Base-by-base conservation (phyloP, 2,888 invertebrate genomes). In the Mythimna pallens region DNA sequence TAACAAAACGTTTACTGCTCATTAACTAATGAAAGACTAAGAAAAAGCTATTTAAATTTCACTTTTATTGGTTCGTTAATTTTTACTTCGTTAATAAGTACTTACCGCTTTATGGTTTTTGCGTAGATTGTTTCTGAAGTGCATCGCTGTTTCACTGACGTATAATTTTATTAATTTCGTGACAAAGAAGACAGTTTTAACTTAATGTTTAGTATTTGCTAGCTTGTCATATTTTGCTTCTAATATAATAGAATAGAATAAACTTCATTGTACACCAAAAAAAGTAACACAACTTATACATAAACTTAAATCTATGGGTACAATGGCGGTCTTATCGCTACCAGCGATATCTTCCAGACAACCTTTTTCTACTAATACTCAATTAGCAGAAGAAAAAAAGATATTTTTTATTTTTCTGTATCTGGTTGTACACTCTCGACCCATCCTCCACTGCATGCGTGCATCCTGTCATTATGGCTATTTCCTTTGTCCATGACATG, bases 1-100 rank as follows among this genome's bases (percentile, higher is more conserved):
- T 83, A 72, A 86, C 77, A 68, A 73, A 84, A 76, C 54, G 59
- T 86, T 85, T 81, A 84, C 76, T 71, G 76, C 73, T 85, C 79
- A 81, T 86, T 84, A 76, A 83, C 57, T 81, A 83, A 84, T 72
- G 67, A 76, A 84, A 78, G 70, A 64, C 43, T 68, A 61, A 73
- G 73, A 73, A 54, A 66, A 50, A 69, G 72, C 59, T 62, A 62
- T 81, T 82, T 73, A 57, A 69, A 79, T 83, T 87, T 83, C 76
- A 78, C 76, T 84, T 84, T 87, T 84, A 86, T 83, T 72, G 82
- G 66, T 67, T 85, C 75, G 61, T 85, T 78, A 79, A 78, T 81
- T 81, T 86, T 84, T 79, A 83, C 80, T 81, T 77, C 22, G 76
- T 71, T 71, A 74, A 76, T 55, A 52, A 52, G 50, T 52, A 73